Conservation (phyloP, 2,113 vertebrate genomes). For the Carettochelys insculpta region DNA sequence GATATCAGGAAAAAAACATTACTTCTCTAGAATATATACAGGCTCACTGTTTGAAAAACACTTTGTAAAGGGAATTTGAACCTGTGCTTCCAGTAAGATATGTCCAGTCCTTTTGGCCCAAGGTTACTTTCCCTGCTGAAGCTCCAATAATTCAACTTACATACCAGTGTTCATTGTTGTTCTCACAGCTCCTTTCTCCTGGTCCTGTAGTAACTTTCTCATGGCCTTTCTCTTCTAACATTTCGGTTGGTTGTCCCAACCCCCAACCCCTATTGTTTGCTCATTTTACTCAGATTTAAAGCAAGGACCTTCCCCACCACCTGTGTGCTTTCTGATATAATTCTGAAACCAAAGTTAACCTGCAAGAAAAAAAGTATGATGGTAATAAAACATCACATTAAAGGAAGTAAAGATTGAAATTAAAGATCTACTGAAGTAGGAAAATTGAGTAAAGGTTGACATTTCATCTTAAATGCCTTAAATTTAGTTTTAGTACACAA, state of each 20-base stretch:
- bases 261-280: not conserved
- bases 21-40: not conserved
- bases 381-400: rapidly evolving
- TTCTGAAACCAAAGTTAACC: not conserved
- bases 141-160: not conserved
- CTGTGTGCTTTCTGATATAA: not conserved
- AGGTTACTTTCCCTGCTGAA: not conserved
- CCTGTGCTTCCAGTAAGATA: not conserved
- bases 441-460: not conserved
- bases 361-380: not conserved
- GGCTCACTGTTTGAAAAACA: not conserved
- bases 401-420: not conserved
- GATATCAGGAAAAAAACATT: not conserved
- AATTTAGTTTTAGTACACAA: not conserved
- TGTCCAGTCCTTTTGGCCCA: not conserved
- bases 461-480: conserved; percentile 8
- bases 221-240: rapidly evolving
- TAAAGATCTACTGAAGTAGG: not conserved
- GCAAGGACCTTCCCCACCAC: not conserved
- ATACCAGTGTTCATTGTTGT: not conserved
- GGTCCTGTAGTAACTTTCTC: not conserved
- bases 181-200: not conserved
- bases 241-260: not conserved
- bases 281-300: not conserved
- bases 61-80: not conserved